Evolutionary conservation across 2,113 vertebrate genomes (phyloP).

Genomic region (Ursus arctos): DNA sequence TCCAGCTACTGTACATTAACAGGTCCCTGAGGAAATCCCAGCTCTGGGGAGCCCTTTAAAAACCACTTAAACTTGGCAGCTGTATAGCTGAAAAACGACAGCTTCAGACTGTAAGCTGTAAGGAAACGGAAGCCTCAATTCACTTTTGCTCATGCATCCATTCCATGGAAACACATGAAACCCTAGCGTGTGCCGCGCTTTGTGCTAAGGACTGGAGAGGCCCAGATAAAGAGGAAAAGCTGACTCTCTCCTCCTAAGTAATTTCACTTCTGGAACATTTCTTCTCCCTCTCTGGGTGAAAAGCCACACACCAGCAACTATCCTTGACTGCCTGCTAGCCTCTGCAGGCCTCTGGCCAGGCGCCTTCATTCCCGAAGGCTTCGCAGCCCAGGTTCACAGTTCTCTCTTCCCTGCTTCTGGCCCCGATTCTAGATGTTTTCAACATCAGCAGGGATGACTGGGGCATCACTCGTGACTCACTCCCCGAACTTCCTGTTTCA

Average conservation of each 20-base stretch:
- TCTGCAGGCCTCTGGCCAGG: background rate
- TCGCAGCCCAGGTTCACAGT: background rate
- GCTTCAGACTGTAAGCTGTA: conserved; percentile 18
- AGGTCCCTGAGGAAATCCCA: conserved; percentile 52
- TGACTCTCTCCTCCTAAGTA: background rate
- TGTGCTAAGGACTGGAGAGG: background rate
- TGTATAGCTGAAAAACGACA: conserved; percentile 38
- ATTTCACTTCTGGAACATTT: background rate
- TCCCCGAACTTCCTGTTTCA: background rate
- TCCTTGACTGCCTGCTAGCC: background rate
- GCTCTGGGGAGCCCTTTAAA: conserved; percentile 30
- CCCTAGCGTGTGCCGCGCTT: background rate
- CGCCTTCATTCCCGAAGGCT: background rate
- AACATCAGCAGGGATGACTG: background rate
- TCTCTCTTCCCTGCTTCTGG: background rate
- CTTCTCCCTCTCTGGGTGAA: background rate
- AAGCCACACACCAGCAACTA: background rate
- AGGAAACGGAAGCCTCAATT: conserved; percentile 52
- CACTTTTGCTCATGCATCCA: conserved; percentile 32
- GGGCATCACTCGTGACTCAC: background rate
- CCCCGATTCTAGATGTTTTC: background rate
- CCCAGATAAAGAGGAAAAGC: background rate
- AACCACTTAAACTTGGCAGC: conserved; percentile 46
- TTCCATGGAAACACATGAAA: background rate
- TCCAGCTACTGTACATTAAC: conserved; percentile 7